These are phyloP conservation scores for Drosophila sordidapex DNA, from an alignment of 2,888 invertebrate genomes.

Conservation along the genomic window DNA sequence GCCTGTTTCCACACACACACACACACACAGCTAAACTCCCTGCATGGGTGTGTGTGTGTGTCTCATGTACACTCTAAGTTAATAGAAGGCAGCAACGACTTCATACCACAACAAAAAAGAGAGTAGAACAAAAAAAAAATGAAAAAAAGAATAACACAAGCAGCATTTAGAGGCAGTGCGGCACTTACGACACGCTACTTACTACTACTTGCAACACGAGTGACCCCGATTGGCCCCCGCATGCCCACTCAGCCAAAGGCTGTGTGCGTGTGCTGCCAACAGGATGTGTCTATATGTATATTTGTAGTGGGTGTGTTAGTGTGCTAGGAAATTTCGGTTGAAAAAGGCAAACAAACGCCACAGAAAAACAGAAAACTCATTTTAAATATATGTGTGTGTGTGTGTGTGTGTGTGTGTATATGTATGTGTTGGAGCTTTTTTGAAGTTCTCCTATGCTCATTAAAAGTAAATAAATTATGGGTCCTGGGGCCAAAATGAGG, in stretches of 20 bases:
- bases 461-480: slow-evolving; percentile 74
- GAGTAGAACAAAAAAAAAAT: slow-evolving; percentile 27
- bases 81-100: slow-evolving; percentile 70
- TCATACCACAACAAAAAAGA: slow-evolving; percentile 75
- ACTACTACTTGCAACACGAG: slow-evolving; percentile 68
- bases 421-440: slow-evolving; percentile 42
- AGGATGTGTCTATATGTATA: slow-evolving; percentile 52
- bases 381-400: slow-evolving; percentile 52
- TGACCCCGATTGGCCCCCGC: slow-evolving; percentile 53
- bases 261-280: slow-evolving; percentile 34
- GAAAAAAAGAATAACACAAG: slow-evolving; percentile 21
- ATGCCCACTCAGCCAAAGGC: background rate
- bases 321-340: slow-evolving; percentile 64
- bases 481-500: slow-evolving; percentile 30
- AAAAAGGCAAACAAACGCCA: slow-evolving; percentile 64
- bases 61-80: slow-evolving; percentile 68
- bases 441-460: slow-evolving; percentile 68
- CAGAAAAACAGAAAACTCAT: slow-evolving; percentile 65
- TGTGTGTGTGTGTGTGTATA: slow-evolving; percentile 17
- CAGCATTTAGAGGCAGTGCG: slow-evolving; percentile 55
- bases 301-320: slow-evolving; percentile 20
- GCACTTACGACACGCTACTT: slow-evolving; percentile 77
- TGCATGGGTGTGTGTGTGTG: slow-evolving; percentile 25
- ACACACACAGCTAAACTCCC: slow-evolving; percentile 26
- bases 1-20: slow-evolving; percentile 59